Conservation (phyloP, 30 jellyfish, hydroid and myxozoan species). For the Turritopsis rubra region DNA sequence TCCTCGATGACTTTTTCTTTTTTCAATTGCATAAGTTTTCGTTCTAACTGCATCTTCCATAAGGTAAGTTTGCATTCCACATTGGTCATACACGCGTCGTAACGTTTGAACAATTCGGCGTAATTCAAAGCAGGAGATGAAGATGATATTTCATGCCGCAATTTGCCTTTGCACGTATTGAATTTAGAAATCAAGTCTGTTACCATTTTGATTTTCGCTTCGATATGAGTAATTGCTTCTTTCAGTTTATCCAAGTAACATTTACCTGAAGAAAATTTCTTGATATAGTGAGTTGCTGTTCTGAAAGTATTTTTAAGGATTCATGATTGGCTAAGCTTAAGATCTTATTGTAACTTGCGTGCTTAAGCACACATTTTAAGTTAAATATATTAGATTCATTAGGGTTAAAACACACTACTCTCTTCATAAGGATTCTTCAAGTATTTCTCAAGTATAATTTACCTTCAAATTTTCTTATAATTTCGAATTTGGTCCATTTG, state of each 20-base stretch:
- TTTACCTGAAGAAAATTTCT: neutral
- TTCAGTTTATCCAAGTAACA: slow-evolving; percentile 5
- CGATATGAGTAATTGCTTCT: neutral
- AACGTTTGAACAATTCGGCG: neutral
- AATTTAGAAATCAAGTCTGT: neutral
- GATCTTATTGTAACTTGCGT: too few relatives aligned
- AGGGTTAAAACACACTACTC: too few relatives aligned
- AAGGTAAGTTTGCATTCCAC: slow-evolving; percentile 9
- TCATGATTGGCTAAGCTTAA: too few relatives aligned
- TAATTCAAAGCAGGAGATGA: neutral
- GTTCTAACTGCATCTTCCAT: slow-evolving; percentile 10
- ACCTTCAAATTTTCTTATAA: slow-evolving; percentile 8
- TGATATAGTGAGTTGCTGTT: too few relatives aligned
- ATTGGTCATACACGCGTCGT: neutral
- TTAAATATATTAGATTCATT: too few relatives aligned
- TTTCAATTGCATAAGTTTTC: neutral
- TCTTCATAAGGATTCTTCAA: too few relatives aligned
- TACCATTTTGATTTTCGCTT: slow-evolving; percentile 1
- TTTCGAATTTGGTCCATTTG: slow-evolving; percentile 14
- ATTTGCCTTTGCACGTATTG: neutral
- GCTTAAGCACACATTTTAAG: too few relatives aligned
- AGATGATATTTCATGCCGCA: neutral
- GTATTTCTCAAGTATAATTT: too few relatives aligned
- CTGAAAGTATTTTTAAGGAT: too few relatives aligned
- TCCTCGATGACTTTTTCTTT: neutral